Conservation (phyloP, 2,113 vertebrate species). For the Sander lucioperca region DNA sequence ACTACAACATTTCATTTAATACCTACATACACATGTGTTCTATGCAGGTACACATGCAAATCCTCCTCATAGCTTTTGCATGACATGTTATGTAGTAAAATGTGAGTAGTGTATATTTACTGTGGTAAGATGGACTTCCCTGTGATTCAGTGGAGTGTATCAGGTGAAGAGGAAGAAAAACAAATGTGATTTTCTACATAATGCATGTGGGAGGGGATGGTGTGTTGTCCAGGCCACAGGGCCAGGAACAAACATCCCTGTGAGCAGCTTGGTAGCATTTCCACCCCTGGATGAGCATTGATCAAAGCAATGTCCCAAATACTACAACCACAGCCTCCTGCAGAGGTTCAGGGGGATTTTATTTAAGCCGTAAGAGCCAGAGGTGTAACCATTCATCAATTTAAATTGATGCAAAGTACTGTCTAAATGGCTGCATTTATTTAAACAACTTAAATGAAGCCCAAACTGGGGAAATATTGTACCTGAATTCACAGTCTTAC, state of each 20-base stretch:
- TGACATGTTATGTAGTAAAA: not conserved
- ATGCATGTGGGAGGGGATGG: not conserved
- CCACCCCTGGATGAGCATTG: constrained; percentile 30
- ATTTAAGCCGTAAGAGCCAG: constrained; percentile 22
- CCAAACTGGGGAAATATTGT: not conserved
- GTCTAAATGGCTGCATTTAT: not conserved
- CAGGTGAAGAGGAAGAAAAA: not conserved
- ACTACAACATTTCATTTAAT: not conserved
- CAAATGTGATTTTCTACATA: constrained; percentile 19
- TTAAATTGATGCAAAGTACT: not conserved
- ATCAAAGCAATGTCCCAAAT: constrained; percentile 14
- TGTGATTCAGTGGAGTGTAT: constrained; percentile 11
- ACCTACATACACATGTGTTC: too few relatives aligned
- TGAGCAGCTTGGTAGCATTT: constrained; percentile 26
- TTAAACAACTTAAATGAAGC: not conserved
- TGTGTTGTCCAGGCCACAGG: constrained; percentile 17
- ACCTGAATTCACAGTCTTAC: not conserved
- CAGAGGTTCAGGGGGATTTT: constrained; percentile 16
- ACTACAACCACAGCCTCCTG: constrained; percentile 7
- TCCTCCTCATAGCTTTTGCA: not conserved
- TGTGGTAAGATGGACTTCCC: not conserved
- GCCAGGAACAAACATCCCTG: constrained; percentile 11
- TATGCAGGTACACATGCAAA: not conserved
- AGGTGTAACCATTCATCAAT: not conserved
- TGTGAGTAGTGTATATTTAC: not conserved